A percentile compares a stretch with the other conserved stretches of the same genome.
These are phyloP conservation scores for Chrysopa pallens DNA, from an alignment of 1,140 invertebrate genomes.

Conservation along the genomic window DNA sequence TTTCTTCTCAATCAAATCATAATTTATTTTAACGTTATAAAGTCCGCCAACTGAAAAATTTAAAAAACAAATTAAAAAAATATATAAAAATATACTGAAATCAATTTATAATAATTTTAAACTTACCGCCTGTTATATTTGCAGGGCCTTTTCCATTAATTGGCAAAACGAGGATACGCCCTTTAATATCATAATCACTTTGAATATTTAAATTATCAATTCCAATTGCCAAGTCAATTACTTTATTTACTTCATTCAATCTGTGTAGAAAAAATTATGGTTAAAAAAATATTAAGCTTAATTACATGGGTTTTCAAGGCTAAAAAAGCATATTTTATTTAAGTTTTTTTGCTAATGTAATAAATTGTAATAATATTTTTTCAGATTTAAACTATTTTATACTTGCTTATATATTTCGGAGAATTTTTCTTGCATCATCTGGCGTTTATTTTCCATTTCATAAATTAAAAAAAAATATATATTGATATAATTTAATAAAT, in stretches of 20 bases:
- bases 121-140: slow-evolving; percentile 46
- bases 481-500: too few relatives aligned
- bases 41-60: slow-evolving; percentile 34
- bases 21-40: slow-evolving; percentile 34
- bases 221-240: background rate
- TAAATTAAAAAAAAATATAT: too few relatives aligned
- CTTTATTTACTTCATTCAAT: background rate
- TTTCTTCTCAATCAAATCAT: slow-evolving; percentile 32
- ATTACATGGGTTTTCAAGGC: too few relatives aligned
- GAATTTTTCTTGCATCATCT: too few relatives aligned
- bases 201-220: slow-evolving; percentile 31
- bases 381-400: too few relatives aligned
- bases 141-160: slow-evolving; percentile 47
- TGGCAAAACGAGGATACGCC: slow-evolving; percentile 45
- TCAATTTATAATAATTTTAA: background rate
- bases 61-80: slow-evolving; percentile 1
- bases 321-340: too few relatives aligned
- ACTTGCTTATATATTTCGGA: too few relatives aligned
- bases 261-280: too few relatives aligned
- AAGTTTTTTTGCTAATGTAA: too few relatives aligned
- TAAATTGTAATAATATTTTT: too few relatives aligned
- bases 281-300: background rate
- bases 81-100: too few relatives aligned
- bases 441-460: too few relatives aligned
- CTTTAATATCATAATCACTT: slow-evolving; percentile 45